Evolutionary conservation across 2,113 vertebrate genomes (phyloP).

Genomic region (Climacteris rufus): DNA sequence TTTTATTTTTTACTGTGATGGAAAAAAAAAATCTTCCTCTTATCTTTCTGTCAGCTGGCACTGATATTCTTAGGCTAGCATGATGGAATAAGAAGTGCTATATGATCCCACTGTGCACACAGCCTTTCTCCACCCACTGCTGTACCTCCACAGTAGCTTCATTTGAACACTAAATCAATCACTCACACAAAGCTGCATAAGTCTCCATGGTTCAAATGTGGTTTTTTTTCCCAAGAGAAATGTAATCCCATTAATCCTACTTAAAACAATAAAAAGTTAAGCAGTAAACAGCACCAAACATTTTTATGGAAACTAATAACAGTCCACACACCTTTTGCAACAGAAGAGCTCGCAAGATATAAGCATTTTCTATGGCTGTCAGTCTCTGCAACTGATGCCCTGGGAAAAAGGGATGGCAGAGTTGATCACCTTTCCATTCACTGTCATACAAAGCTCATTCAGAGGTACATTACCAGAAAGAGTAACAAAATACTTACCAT

Average conservation of each 20-base stretch:
- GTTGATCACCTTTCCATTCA: neutral
- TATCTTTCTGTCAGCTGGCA: neutral
- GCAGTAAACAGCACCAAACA: neutral
- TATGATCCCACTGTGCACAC: neutral
- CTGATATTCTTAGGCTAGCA: neutral
- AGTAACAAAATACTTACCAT: neutral
- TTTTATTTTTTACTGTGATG: neutral
- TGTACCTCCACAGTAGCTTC: neutral
- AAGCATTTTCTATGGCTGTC: neutral
- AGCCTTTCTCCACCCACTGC: neutral
- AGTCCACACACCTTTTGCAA: neutral
- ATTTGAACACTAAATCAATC: fast-evolving
- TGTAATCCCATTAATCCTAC: neutral
- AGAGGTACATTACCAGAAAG: neutral
- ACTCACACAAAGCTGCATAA: neutral
- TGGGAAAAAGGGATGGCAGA: neutral
- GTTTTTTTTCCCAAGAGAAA: neutral
- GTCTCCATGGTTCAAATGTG: neutral
- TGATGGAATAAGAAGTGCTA: neutral
- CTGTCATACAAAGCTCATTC: neutral
- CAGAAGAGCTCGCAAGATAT: neutral
- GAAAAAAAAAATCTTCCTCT: neutral
- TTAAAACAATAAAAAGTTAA: neutral
- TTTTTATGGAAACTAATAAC: neutral
- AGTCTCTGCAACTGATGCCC: neutral